phyloP scores from a whole-genome alignment of 1,140 invertebrate genomes.

The Drosophila pallidifrons region DNA sequence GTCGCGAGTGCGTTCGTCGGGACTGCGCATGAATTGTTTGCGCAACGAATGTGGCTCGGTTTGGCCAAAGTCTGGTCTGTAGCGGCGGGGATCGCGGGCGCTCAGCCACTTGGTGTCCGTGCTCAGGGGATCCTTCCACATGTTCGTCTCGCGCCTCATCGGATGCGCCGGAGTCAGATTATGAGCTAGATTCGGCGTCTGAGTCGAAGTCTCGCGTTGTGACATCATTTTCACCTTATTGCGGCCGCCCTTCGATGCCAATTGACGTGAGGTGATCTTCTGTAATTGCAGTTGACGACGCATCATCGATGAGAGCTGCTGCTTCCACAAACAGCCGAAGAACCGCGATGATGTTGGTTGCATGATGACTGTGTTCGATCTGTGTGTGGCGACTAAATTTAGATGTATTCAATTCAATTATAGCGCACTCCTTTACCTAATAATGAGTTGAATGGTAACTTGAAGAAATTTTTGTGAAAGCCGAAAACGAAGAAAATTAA shows the following conservation, averaged over 20 bases:
- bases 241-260: not conserved
- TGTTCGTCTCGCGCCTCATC: conserved; percentile 60
- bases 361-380: conserved; percentile 6
- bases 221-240: too few species aligned
- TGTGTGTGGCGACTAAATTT: not conserved
- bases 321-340: conserved; percentile 15
- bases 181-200: too few species aligned
- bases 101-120: conserved; percentile 57
- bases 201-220: too few species aligned
- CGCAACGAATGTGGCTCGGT: conserved; percentile 48
- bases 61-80: conserved; percentile 53
- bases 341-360: conserved; percentile 26
- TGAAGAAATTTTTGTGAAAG: not conserved
- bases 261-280: not conserved
- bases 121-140: conserved; percentile 45
- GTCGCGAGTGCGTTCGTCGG: conserved; percentile 56
- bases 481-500: not conserved
- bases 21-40: conserved; percentile 67
- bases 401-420: too few species aligned
- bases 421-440: too few species aligned
- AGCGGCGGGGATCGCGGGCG: conserved; percentile 37
- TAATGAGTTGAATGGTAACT: not conserved
- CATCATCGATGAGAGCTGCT: not conserved
- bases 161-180: not conserved
- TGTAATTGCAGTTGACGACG: not conserved